Base-by-base conservation (phyloP, 2,797 vertebrate species). In the Serranus cabrilla region DNA sequence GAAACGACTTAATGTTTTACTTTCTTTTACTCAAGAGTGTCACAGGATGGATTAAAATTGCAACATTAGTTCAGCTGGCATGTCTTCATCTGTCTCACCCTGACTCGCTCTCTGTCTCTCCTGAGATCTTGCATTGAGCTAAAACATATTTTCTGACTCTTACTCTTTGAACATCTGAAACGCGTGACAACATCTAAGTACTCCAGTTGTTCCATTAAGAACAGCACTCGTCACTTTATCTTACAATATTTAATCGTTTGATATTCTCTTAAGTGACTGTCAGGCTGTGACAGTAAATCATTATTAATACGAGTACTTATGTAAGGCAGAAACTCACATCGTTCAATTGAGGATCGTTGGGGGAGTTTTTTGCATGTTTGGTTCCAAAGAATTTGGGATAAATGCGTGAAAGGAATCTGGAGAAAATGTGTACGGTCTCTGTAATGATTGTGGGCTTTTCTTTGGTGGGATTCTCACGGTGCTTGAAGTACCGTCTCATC, bases 11-110 rank as follows among this genome's bases (percentile, higher is more conserved):
- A 4, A 18, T 27, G 54, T 55, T 31, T 0, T 23, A 1, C 6
- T 37, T 16, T 45, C 5, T 47, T 60, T 59, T 17, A 21, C 64
- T 66, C 37, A 4, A 16, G 50, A 49, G 39, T 37, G 60, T 77
- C 37, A 1, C 18, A 37, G 42, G 54, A 39, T n/a, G 16, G 17
- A 72, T 61, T 55, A 46, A 68, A 80, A 74, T n/a, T 18, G 39
- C 43, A 70, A 60, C 71, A 20, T 47, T 64, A 20, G 62, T 46
- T 69, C 59, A 62, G 23, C 71, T 23, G 46, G n/a, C 49, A 56
- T 34, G 47, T 66, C 34, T 47, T 34, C 7, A 5, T 65, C 43
- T 3, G 16, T 2, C 25, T 80, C 54, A 16, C 37, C 34, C 58
- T 56, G 64, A 64, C 43, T 59, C 63, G 1, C 43, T 6, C 23